These are phyloP conservation scores for Andrena marginata DNA, from an alignment of 2,888 invertebrate genomes.

Conservation along the genomic window DNA sequence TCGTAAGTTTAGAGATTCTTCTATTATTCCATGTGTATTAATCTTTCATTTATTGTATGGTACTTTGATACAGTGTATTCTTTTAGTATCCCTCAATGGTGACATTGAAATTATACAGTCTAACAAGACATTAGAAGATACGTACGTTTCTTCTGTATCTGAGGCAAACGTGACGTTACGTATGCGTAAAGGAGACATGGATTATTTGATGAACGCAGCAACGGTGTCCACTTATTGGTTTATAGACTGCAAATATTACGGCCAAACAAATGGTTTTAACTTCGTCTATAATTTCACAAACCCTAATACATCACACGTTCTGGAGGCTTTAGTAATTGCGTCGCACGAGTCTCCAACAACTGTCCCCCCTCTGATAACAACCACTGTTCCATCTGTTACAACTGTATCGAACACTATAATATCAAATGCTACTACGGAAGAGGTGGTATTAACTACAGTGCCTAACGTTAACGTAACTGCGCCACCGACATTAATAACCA, in stretches of 20 bases:
- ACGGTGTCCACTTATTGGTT: slow-evolving; percentile 91
- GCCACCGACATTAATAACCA: slow-evolving; percentile 2
- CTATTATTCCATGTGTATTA: background rate
- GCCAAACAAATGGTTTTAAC: slow-evolving; percentile 87
- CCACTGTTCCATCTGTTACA: slow-evolving; percentile 64
- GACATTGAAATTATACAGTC: slow-evolving; percentile 89
- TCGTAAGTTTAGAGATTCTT: slow-evolving; percentile 79
- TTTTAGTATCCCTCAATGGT: slow-evolving; percentile 90
- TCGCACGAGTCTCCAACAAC: slow-evolving; percentile 88
- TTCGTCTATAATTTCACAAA: slow-evolving; percentile 89
- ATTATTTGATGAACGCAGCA: slow-evolving; percentile 87
- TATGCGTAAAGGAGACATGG: slow-evolving; percentile 88
- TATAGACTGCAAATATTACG: slow-evolving; percentile 90
- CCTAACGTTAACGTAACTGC: slow-evolving; percentile 35
- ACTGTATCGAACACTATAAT: slow-evolving; percentile 50
- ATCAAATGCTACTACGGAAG: slow-evolving; percentile 58
- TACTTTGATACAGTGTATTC: background rate
- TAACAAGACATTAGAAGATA: slow-evolving; percentile 86
- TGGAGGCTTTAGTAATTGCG: slow-evolving; percentile 91
- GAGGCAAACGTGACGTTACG: slow-evolving; percentile 83
- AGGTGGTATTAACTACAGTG: slow-evolving; percentile 50
- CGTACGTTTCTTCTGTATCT: slow-evolving; percentile 89
- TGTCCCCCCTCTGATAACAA: slow-evolving; percentile 78
- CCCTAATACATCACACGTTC: slow-evolving; percentile 87
- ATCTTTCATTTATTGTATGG: background rate